Percentiles rank a stretch among this genome's conserved stretches.
phyloP scores from a whole-genome alignment of 1,140 invertebrate genomes.

The Drosophila sulfurigaster region DNA sequence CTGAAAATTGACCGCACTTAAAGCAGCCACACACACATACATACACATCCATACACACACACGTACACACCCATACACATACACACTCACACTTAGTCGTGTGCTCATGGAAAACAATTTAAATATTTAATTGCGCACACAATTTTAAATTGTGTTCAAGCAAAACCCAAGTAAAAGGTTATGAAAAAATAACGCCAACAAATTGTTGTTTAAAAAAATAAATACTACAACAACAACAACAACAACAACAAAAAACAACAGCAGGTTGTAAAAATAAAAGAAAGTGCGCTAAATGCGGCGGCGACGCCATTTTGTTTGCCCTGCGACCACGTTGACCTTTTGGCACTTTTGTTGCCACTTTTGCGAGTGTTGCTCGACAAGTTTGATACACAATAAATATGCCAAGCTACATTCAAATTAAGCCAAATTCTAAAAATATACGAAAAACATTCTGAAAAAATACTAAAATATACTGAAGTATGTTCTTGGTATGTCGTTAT shows the following conservation, averaged over 20 bases:
- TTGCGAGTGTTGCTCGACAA: slow-evolving; percentile 11
- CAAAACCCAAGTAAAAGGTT: slow-evolving; percentile 46
- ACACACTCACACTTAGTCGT: not conserved
- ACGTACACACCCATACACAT: not conserved
- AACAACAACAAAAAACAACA: slow-evolving; percentile 10
- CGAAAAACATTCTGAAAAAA: too few relatives aligned
- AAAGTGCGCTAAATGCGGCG: slow-evolving; percentile 30
- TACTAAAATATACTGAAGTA: too few relatives aligned
- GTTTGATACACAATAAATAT: not conserved
- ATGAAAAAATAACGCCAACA: slow-evolving; percentile 17
- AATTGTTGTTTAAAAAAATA: slow-evolving; percentile 13
- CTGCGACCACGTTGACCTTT: slow-evolving; percentile 17
- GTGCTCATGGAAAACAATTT: slow-evolving; percentile 64
- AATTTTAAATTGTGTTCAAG: slow-evolving; percentile 60
- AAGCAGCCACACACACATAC: slow-evolving; percentile 41
- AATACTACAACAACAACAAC: not conserved
- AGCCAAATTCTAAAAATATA: not conserved
- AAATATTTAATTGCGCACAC: slow-evolving; percentile 74
- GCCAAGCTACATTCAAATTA: not conserved
- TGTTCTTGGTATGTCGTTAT: too few relatives aligned
- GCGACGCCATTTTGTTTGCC: slow-evolving; percentile 43
- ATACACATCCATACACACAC: slow-evolving; percentile 16
- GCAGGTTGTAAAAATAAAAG: slow-evolving; percentile 12
- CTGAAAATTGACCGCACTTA: slow-evolving; percentile 76
- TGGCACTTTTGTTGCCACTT: not conserved